A percentile compares a stretch with the other conserved stretches of the same genome.
Evolutionary conservation across 2,888 invertebrate species (phyloP).

Genomic region (Lochmaea capreae): DNA sequence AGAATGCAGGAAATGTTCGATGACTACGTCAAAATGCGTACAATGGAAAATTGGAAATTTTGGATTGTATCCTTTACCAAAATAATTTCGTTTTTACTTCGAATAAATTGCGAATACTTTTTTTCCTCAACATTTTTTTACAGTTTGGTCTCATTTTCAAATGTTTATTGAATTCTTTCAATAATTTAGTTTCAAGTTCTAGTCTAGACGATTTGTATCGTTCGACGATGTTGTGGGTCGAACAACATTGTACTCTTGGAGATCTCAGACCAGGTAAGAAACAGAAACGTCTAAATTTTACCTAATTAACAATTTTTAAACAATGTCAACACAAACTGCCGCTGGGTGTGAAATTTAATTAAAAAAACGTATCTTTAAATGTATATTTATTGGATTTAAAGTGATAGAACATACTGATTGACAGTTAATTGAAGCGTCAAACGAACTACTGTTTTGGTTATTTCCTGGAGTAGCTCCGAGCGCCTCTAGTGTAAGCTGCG

Average conservation of each 20-base stretch:
- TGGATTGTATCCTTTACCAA: conserved; percentile 91
- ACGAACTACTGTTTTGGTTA: too few species aligned
- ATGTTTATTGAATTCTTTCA: conserved; percentile 90
- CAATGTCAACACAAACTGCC: too few species aligned
- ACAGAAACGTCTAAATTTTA: too few species aligned
- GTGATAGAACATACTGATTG: too few species aligned
- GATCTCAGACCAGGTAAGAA: conserved; percentile 90
- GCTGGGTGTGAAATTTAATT: too few species aligned
- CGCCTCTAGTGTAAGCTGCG: too few species aligned
- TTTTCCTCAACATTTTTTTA: conserved; percentile 65
- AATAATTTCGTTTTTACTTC: conserved; percentile 15
- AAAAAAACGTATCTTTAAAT: too few species aligned
- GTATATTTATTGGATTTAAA: too few species aligned
- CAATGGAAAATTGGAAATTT: conserved; percentile 96
- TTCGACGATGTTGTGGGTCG: conserved; percentile 93
- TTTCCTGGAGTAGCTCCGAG: too few species aligned
- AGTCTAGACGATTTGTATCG: conserved; percentile 92
- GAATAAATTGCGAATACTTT: background rate
- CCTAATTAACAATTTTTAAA: too few species aligned
- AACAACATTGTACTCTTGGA: conserved; percentile 95
- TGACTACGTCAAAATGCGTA: conserved; percentile 87
- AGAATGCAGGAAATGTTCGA: conserved; percentile 95
- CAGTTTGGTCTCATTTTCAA: conserved; percentile 94
- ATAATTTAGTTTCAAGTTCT: conserved; percentile 90
- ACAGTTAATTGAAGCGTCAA: too few species aligned